These are phyloP conservation scores for Chloropsis cyanopogon DNA, from an alignment of 2,113 vertebrate genomes.

Conservation along the genomic window DNA sequence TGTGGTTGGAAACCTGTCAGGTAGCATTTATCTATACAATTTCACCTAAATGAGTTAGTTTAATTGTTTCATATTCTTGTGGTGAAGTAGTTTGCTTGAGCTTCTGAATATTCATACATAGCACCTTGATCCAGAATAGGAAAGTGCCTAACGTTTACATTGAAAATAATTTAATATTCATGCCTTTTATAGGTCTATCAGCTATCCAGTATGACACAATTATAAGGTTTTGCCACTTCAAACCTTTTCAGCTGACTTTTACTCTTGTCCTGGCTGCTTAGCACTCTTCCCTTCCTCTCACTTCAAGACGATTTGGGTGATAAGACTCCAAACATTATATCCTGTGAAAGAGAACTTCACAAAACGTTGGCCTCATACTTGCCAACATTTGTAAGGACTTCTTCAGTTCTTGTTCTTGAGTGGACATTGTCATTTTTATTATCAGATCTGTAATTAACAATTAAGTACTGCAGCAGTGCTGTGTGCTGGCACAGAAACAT, in stretches of 20 bases:
- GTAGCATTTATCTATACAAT: not conserved
- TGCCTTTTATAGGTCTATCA: not conserved
- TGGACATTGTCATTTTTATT: not conserved
- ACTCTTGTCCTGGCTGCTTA: not conserved
- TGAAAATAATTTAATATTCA: not conserved
- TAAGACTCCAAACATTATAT: not conserved
- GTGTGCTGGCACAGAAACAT: not conserved
- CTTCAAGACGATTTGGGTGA: not conserved
- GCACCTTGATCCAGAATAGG: not conserved
- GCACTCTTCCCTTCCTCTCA: not conserved
- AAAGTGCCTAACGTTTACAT: not conserved
- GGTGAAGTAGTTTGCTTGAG: not conserved
- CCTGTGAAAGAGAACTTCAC: not conserved
- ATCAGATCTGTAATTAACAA: not conserved
- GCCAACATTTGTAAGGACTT: not conserved
- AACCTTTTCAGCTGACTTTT: not conserved
- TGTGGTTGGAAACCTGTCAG: not conserved
- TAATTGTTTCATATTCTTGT: not conserved
- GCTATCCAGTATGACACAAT: not conserved
- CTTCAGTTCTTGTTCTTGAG: not conserved
- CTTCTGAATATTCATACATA: not conserved
- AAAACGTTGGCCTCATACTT: not conserved
- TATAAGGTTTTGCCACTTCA: not conserved
- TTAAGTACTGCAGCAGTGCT: not conserved
- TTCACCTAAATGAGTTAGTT: not conserved